Evolutionary conservation across 2,888 invertebrate genomes (phyloP), one percentile per base, ranked within the genome.

Genomic region (Harpalus rubripes): DNA sequence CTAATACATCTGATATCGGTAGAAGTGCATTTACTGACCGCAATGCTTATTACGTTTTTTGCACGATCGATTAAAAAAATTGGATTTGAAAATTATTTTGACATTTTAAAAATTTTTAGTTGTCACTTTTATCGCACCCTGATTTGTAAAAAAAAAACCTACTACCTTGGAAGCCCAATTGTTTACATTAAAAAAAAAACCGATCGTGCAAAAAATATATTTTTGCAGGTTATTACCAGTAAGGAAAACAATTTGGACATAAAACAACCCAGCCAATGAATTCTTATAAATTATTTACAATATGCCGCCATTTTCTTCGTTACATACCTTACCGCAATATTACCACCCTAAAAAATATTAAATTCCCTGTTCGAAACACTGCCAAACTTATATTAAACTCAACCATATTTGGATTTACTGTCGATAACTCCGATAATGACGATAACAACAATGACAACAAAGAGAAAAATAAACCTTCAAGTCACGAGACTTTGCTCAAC

Each of bases 261-360:
- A 68, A n/a, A n/a, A n/a, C n/a, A n/a, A 16, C 18, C 72, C 18
- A n/a, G 7, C 56, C 26, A 78, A 78, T 78, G 78, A 78, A 26
- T 78, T 26, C 56, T 15, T 78, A 22, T 8, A 78, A 78, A 78
- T 58, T 78, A 78, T 78, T 78, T 18, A 78, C 56, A n/a, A 58
- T 78, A 12, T 78, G 26, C 41, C 78, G 78, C 18, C 41, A 74
- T 15, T 10, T 74, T 44, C 22, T 74, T 74, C 72, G 72, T 74
- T 74, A 44, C 12, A 74, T 16, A 18, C 68, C 68, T 32, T 15
- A 68, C 15, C 68, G 32, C 10, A 68, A 68, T 32, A 68, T 68
- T 44, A 44, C 52, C 18, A 15, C 2, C 68, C 39, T 68, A 68
- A 68, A 68, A 39, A 74, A 44, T 41, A 16, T 41, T 10, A 74